A percentile compares a stretch with the other conserved stretches of the same genome.
Conservation (phyloP, 2,888 invertebrate species). For the Parelbella ahira region DNA sequence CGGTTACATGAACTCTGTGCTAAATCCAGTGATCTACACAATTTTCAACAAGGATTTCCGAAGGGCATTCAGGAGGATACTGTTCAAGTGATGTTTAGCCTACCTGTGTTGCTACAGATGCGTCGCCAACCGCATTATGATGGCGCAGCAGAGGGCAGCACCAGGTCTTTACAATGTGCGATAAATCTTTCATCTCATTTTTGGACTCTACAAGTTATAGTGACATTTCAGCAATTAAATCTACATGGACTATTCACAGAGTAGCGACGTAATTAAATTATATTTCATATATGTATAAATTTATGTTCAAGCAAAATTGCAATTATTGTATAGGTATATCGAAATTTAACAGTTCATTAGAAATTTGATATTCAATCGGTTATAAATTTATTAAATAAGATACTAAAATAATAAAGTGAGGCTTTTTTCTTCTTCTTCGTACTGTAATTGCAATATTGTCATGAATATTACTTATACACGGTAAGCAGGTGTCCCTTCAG, state of each 20-base stretch:
- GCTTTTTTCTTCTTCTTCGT: too few relatives aligned
- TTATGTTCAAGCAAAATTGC: conserved; percentile 6
- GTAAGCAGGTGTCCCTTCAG: too few relatives aligned
- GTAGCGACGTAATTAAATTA: not conserved
- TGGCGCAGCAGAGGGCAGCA: conserved; percentile 83
- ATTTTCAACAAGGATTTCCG: conserved; percentile 99
- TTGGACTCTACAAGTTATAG: conserved; percentile 10
- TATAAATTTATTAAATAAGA: conserved; percentile 1
- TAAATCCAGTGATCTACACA: conserved; percentile 97
- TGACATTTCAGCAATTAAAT: conserved; percentile 13
- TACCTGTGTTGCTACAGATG: conserved; percentile 91
- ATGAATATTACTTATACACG: too few relatives aligned
- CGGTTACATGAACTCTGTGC: conserved; percentile 97
- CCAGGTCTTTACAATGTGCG: conserved; percentile 81
- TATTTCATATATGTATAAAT: not conserved
- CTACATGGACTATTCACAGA: conserved; percentile 8
- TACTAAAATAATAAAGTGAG: too few relatives aligned
- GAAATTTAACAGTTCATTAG: conserved; percentile 1
- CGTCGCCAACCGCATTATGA: conserved; percentile 82
- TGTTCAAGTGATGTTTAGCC: conserved; percentile 96
- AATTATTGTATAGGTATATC: conserved; percentile 10
- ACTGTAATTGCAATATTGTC: too few relatives aligned
- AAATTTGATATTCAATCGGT: conserved; percentile 1
- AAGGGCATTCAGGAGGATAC: conserved; percentile 95
- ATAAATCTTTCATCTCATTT: conserved; percentile 33